Evolutionary conservation across 2,888 invertebrate genomes (phyloP), one percentile per base, ranked within the genome.

Genomic region (Lasioglossum morio): DNA sequence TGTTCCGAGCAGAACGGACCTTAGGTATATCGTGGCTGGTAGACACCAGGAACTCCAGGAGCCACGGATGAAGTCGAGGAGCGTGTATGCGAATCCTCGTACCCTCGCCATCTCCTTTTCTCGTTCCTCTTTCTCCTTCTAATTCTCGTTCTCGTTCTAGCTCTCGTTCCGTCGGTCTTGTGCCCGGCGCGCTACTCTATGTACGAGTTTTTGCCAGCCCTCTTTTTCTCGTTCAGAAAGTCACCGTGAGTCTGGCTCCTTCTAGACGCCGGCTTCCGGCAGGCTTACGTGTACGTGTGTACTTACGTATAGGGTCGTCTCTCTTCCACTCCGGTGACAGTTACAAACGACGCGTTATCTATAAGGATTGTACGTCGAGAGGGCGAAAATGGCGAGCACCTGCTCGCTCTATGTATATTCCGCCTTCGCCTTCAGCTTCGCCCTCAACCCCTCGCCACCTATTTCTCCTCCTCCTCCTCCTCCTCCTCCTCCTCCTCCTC

Each of bases 271-370:
- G 81, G 77, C 84, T 87, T 81, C 78, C 77, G 81, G 53, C 12
- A 80, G 77, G 79, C 75, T 86, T 76, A 72, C 77, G 69, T 72
- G 72, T 74, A 69, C 70, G 73, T 73, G 77, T 86, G 73, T 78
- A 82, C 84, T 60, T 82, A 82, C 76, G 63, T 81, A 70, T 75
- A 87, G 79, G 63, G 79, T 87, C 88, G 87, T 84, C 90, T 89
- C 85, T 87, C 89, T 85, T 88, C 89, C 89, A 88, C 85, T 90
- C 85, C 81, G 86, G 91, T 89, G 94, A 94, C 94, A 94, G 94
- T 94, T 94, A 94, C 94, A 94, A 94, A 94, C 94, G 94, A 94
- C 92, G 92, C 91, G 93, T 94, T 94, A 94, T 94, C 94, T 92
- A 90, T 93, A 93, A 94, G 94, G 93, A 94, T 94, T 93, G 93